phyloP scores from a whole-genome alignment of 1,140 invertebrate species.

The Marisa cornuarietis region DNA sequence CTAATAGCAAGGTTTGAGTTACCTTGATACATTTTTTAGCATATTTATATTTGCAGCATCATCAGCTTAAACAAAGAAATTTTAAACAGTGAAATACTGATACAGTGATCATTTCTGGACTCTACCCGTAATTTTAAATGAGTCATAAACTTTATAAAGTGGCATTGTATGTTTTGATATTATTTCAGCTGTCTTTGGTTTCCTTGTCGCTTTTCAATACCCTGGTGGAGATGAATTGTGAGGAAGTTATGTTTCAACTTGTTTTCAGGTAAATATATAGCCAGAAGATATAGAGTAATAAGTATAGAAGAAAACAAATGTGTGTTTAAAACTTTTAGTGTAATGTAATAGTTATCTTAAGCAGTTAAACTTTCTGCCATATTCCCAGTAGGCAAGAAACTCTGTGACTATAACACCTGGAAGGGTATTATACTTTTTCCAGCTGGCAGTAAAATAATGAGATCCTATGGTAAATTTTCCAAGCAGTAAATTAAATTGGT shows the following conservation, averaged over 20 bases:
- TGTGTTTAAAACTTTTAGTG: no score
- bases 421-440: no score
- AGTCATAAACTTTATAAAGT: not conserved
- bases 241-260: slow-evolving; percentile 95
- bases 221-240: slow-evolving; percentile 90
- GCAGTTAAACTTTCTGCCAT: no score
- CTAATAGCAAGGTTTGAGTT: slow-evolving; percentile 55
- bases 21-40: not conserved
- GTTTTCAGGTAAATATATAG: slow-evolving; percentile 76
- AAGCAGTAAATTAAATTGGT: no score
- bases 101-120: no score
- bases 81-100: not conserved
- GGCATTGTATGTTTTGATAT: not conserved
- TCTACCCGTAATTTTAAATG: no score
- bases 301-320: no score
- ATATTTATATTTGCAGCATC: not conserved
- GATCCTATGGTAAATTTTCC: no score
- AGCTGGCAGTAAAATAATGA: no score
- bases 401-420: no score
- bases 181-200: slow-evolving; percentile 83
- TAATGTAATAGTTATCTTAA: no score
- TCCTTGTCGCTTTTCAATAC: slow-evolving; percentile 91
- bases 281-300: not conserved
- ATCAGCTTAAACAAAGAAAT: not conserved
- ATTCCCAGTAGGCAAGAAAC: no score